A percentile compares a stretch with the other conserved stretches of the same genome.
phyloP scores from a whole-genome alignment of 2,888 invertebrate species.

The Amphipyra tragopoginis region DNA sequence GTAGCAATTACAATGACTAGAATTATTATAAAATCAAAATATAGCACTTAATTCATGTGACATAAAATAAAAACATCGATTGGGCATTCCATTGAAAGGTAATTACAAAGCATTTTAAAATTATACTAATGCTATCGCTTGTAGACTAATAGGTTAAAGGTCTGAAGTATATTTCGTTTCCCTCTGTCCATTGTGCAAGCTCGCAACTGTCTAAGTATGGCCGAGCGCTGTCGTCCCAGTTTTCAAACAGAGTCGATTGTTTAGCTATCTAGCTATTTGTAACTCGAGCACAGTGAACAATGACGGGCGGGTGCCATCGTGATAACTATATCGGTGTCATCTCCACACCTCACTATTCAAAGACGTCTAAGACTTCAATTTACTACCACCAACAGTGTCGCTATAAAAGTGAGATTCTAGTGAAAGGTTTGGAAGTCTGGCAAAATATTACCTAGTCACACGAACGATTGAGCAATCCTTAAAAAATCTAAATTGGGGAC shows the following conservation, averaged over 20 bases:
- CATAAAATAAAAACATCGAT: slow-evolving; percentile 25
- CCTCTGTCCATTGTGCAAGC: slow-evolving; percentile 43
- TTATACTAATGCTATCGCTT: slow-evolving; percentile 26
- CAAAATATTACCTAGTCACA: slow-evolving; percentile 70
- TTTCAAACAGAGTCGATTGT: slow-evolving; percentile 66
- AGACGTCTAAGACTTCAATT: slow-evolving; percentile 18
- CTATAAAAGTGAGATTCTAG: slow-evolving; percentile 40
- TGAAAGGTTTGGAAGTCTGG: slow-evolving; percentile 64
- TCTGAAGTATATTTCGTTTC: slow-evolving; percentile 33
- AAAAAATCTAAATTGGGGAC: slow-evolving; percentile 71
- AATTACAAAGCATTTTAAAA: slow-evolving; percentile 37
- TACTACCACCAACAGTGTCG: slow-evolving; percentile 24
- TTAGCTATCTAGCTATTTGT: slow-evolving; percentile 47
- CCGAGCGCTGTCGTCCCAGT: slow-evolving; percentile 56
- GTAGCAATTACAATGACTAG: slow-evolving; percentile 83
- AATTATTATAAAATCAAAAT: slow-evolving; percentile 69
- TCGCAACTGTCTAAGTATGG: slow-evolving; percentile 24
- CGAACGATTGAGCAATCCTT: slow-evolving; percentile 82
- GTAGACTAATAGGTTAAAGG: slow-evolving; percentile 38
- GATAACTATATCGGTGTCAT: slow-evolving; percentile 38
- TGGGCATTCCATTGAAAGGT: slow-evolving; percentile 23
- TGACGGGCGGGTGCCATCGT: slow-evolving; percentile 35
- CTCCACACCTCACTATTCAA: slow-evolving; percentile 23
- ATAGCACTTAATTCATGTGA: slow-evolving; percentile 54
- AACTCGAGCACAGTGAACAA: slow-evolving; percentile 55